Evolutionary conservation across 2,797 vertebrate species (phyloP).

Genomic region (Moxostoma hubbsi): DNA sequence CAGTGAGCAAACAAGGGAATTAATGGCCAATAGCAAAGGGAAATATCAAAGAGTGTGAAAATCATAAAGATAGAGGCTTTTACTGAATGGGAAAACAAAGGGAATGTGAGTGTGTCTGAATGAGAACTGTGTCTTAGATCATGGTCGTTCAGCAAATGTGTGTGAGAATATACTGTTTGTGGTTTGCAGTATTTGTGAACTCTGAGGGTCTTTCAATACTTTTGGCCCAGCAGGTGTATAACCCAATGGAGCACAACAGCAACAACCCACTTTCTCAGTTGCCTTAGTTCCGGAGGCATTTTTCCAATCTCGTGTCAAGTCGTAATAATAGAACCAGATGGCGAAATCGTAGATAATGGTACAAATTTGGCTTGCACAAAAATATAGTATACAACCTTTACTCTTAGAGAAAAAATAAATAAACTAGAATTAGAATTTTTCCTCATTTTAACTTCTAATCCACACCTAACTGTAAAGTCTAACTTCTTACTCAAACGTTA

Average conservation of each 20-base stretch:
- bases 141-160: background rate
- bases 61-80: constrained; percentile 51
- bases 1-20: constrained; percentile 57
- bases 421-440: no score
- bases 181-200: constrained; percentile 47
- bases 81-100: constrained; percentile 52
- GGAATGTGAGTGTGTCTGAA: constrained; percentile 34
- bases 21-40: constrained; percentile 54
- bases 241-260: background rate
- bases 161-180: constrained; percentile 32
- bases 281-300: no score
- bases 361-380: no score
- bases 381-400: no score
- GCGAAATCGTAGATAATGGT: no score
- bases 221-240: constrained; percentile 47
- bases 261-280: no score
- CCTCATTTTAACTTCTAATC: no score
- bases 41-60: constrained; percentile 56
- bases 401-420: no score
- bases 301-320: no score
- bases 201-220: background rate
- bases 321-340: no score
- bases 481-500: no score
- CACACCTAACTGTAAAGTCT: no score
- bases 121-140: constrained; percentile 27